Percentiles rank a stretch among this genome's conserved stretches.
phyloP scores from a whole-genome alignment of 37 sponge, comb jelly and placozoan species.

The Trichoplax adhaerens region DNA sequence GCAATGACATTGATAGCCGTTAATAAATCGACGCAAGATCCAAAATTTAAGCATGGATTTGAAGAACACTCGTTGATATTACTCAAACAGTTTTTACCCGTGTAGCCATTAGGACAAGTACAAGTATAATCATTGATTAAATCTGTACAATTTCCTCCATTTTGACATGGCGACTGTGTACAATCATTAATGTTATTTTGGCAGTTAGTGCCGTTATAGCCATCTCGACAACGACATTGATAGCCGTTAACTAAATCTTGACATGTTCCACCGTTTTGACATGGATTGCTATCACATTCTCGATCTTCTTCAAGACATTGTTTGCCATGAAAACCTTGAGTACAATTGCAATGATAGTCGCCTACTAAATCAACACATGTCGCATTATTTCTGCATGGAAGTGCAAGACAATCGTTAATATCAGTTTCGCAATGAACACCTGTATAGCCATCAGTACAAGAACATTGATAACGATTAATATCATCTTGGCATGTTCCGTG shows the following conservation, averaged over 20 bases:
- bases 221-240: neutral
- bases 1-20: conserved; percentile 17
- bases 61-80: conserved; percentile 7
- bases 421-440: conserved; percentile 16
- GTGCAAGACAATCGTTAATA: neutral
- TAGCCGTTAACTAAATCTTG: neutral
- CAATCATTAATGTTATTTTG: conserved; percentile 9
- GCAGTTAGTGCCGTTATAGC: conserved; percentile 37
- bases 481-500: conserved; percentile 40
- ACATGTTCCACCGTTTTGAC: conserved; percentile 18
- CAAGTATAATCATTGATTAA: neutral
- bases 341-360: conserved; percentile 22
- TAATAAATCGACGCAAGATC: conserved; percentile 1
- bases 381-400: neutral
- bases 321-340: conserved; percentile 16
- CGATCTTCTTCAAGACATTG: conserved; percentile 15
- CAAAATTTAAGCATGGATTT: neutral
- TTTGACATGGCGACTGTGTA: conserved; percentile 3
- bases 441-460: conserved; percentile 14
- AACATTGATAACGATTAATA: conserved; percentile 9
- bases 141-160: conserved; percentile 10
- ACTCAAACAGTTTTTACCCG: neutral
- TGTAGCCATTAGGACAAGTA: conserved; percentile 2
- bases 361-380: conserved; percentile 7
- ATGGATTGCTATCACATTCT: conserved; percentile 6